Evolutionary conservation across 2,113 vertebrate species (phyloP).

Genomic region (Malurus melanocephalus): DNA sequence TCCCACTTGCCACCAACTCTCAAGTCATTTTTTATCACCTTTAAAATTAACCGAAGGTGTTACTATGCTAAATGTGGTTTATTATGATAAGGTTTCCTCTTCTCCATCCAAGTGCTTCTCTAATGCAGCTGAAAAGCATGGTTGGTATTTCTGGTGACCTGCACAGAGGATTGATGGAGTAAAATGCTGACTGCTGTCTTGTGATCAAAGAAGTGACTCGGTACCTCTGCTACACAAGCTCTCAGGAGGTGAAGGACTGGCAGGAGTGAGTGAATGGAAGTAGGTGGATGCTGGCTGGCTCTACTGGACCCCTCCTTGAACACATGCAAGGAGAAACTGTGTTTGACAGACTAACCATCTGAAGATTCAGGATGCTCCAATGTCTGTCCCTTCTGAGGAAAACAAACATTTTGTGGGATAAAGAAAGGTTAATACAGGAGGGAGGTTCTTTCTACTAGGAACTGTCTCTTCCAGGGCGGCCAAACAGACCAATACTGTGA

Average conservation of each 20-base stretch:
- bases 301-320: not conserved
- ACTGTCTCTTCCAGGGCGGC: not conserved
- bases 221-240: not conserved
- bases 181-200: not conserved
- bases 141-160: not conserved
- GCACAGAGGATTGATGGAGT: not conserved
- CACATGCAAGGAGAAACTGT: not conserved
- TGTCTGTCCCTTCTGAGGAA: not conserved
- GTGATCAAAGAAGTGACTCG: not conserved
- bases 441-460: not conserved
- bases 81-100: not conserved
- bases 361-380: not conserved
- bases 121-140: not conserved
- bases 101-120: not conserved
- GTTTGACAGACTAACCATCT: not conserved
- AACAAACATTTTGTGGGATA: not conserved
- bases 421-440: not conserved
- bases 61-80: slow-evolving; percentile 8
- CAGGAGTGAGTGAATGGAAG: not conserved
- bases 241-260: not conserved
- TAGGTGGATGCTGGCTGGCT: not conserved
- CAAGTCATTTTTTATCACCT: not conserved
- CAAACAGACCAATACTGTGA: not conserved
- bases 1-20: not conserved
- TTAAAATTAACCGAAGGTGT: not conserved